phyloP scores from a whole-genome alignment of 2,888 invertebrate species.

The Aphidius colemani region DNA sequence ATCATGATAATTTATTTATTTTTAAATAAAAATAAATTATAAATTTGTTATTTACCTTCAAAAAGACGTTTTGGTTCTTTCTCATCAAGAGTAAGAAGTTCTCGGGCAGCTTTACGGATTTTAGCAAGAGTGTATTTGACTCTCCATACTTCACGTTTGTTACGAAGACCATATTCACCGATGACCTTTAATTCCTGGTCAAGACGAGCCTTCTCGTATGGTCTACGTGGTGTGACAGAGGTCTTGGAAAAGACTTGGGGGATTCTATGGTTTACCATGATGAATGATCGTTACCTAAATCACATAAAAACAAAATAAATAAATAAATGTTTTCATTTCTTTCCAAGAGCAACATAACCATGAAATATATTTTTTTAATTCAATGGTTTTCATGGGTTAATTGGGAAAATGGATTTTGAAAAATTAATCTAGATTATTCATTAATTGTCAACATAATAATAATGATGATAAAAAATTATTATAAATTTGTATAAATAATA shows the following conservation, averaged over 20 bases:
- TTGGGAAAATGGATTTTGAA: no score
- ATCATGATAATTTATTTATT: slow-evolving; percentile 38
- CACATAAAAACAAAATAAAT: background rate
- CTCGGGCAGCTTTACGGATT: slow-evolving; percentile 99
- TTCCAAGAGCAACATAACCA: no score
- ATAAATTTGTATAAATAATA: no score
- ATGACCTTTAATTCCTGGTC: slow-evolving; percentile 99
- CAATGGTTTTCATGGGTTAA: no score
- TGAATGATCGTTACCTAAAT: slow-evolving; percentile 50
- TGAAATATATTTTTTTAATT: no score
- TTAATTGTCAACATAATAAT: no score
- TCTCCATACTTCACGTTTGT: slow-evolving; percentile 99
- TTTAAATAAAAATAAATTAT: background rate
- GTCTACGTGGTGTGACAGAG: slow-evolving; percentile 97
- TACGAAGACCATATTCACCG: slow-evolving; percentile 98
- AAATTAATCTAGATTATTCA: no score
- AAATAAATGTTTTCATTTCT: no score
- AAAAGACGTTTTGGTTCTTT: slow-evolving; percentile 97
- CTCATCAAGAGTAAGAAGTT: slow-evolving; percentile 96
- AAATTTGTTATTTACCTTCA: slow-evolving; percentile 73
- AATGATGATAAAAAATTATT: no score
- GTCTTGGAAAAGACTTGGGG: slow-evolving; percentile 96
- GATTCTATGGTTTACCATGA: slow-evolving; percentile 91
- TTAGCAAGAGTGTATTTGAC: slow-evolving; percentile 98
- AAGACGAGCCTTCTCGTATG: slow-evolving; percentile 99